Evolutionary conservation across 2,888 invertebrate genomes (phyloP).

Genomic region (Agrotis exclamationis): DNA sequence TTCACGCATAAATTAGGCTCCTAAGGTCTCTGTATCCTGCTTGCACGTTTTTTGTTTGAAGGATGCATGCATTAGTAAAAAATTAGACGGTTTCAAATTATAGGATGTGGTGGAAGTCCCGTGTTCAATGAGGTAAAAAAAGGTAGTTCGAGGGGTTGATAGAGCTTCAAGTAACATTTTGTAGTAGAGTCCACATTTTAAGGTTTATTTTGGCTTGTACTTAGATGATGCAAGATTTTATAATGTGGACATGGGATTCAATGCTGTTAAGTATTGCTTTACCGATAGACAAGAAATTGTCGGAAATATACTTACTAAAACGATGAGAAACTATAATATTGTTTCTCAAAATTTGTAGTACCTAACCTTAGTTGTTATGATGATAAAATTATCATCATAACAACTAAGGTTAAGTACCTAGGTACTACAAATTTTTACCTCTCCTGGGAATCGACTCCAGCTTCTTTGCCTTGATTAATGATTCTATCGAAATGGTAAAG

Average conservation of each 20-base stretch:
- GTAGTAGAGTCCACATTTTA: neutral
- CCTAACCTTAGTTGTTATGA: too few species aligned
- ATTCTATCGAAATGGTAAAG: neutral
- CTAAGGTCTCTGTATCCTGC: constrained; percentile 66
- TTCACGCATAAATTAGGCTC: constrained; percentile 66
- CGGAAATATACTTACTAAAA: constrained; percentile 14
- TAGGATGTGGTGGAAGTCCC: constrained; percentile 58
- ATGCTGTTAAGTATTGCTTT: constrained; percentile 25
- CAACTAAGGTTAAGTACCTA: neutral
- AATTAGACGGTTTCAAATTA: constrained; percentile 64
- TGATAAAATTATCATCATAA: constrained; percentile 7
- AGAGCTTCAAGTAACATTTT: neutral
- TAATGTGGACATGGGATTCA: constrained; percentile 1
- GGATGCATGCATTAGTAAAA: constrained; percentile 68
- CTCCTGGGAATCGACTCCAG: constrained; percentile 12
- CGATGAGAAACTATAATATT: constrained; percentile 9
- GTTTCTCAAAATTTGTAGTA: too few species aligned
- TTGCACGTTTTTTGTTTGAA: constrained; percentile 71
- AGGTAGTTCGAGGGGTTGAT: constrained; percentile 26
- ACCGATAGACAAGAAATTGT: constrained; percentile 10
- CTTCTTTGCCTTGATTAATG: neutral
- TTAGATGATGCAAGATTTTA: neutral
- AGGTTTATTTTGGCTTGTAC: constrained; percentile 16
- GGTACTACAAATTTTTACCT: constrained; percentile 9
- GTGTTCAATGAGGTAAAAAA: constrained; percentile 27